These are phyloP conservation scores for Nymphalis io DNA, from an alignment of 1,140 invertebrate species.

Conservation along the genomic window DNA sequence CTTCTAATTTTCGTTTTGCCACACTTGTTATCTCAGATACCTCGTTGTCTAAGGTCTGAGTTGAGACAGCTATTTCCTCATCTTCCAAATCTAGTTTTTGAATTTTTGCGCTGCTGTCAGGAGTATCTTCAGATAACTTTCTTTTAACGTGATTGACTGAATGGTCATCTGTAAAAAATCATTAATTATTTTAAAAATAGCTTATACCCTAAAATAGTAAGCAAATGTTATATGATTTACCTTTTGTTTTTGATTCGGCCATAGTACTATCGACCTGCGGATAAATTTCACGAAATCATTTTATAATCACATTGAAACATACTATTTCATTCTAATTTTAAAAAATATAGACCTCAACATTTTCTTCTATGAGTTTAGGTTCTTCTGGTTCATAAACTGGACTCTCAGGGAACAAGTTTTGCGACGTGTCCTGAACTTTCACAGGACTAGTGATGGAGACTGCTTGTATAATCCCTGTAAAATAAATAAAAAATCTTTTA, in stretches of 20 bases:
- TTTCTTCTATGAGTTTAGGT: conserved; percentile 30
- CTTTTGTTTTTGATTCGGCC: conserved; percentile 31
- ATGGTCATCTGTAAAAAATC: conserved; percentile 34
- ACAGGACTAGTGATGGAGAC: conserved; percentile 9
- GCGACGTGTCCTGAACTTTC: conserved; percentile 44
- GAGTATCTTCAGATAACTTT: conserved; percentile 59
- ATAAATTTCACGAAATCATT: conserved; percentile 1
- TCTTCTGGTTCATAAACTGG: conserved; percentile 70
- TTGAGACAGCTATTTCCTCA: conserved; percentile 44
- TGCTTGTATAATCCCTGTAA: conserved; percentile 12
- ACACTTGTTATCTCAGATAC: conserved; percentile 63
- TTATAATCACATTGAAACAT: not conserved
- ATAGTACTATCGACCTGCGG: conserved; percentile 24
- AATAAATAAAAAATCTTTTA: not conserved
- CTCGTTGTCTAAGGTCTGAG: conserved; percentile 68
- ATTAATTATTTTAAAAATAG: conserved; percentile 1
- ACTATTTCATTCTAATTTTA: not conserved
- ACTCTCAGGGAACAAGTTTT: conserved; percentile 64
- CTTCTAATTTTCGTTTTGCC: conserved; percentile 49
- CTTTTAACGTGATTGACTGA: conserved; percentile 46
- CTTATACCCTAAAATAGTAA: not conserved
- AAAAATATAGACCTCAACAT: conserved; percentile 39
- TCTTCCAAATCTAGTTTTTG: conserved; percentile 59
- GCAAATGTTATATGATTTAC: conserved; percentile 21
- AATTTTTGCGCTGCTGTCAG: conserved; percentile 55